A percentile compares a stretch with the other conserved stretches of the same genome.
Evolutionary conservation across 2,888 invertebrate species (phyloP).

Genomic region (Polyploca ridens): DNA sequence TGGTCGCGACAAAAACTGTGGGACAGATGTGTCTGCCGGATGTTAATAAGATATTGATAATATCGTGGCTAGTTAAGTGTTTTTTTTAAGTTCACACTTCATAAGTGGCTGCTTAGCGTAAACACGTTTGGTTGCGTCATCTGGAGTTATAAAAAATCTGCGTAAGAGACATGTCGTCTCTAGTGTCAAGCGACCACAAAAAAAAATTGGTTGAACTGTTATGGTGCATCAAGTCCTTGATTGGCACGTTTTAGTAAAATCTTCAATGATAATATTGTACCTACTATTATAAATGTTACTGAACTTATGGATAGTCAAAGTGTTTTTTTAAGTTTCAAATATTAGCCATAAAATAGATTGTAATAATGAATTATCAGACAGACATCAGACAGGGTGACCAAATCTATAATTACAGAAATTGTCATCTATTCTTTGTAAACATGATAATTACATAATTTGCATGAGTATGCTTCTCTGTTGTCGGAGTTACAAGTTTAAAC

Average conservation of each 20-base stretch:
- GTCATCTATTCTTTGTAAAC: slow-evolving; percentile 24
- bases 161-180: background rate
- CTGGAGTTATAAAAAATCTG: background rate
- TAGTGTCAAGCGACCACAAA: slow-evolving; percentile 13
- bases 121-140: background rate
- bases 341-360: no score
- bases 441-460: no score
- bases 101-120: slow-evolving; percentile 35
- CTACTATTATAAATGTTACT: no score
- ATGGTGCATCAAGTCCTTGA: no score
- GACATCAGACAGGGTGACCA: slow-evolving; percentile 8
- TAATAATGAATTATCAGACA: no score
- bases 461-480: no score
- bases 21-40: slow-evolving; percentile 72
- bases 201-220: background rate
- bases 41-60: slow-evolving; percentile 64
- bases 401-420: slow-evolving; percentile 14
- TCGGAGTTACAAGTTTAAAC: no score
- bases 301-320: no score
- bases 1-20: slow-evolving; percentile 65
- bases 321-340: background rate
- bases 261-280: no score
- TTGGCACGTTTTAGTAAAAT: no score
- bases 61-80: slow-evolving; percentile 42
- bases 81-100: slow-evolving; percentile 45